Evolutionary conservation across 2,888 invertebrate genomes (phyloP).

Genomic region (Drosophila neoperkinsi): DNA sequence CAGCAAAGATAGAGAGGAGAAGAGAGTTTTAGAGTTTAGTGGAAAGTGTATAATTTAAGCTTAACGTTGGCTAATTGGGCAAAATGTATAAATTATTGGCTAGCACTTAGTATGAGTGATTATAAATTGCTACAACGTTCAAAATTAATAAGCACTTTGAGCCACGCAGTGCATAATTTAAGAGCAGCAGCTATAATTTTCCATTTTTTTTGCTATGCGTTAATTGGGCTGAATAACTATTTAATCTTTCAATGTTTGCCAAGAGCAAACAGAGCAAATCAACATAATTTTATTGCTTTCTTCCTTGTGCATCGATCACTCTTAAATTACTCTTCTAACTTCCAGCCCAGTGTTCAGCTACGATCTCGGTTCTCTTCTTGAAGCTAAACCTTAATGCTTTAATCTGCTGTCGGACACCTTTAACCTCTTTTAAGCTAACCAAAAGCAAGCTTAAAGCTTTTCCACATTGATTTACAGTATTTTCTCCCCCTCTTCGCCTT

Average conservation of each 20-base stretch:
- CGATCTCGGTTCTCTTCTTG: neutral
- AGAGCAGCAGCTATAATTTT: neutral
- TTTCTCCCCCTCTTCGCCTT: neutral
- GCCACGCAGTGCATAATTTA: neutral
- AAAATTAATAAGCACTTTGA: neutral
- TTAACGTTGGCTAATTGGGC: constrained; percentile 45
- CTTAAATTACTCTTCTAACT: neutral
- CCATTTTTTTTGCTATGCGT: too few species aligned
- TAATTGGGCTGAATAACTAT: neutral
- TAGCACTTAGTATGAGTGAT: neutral
- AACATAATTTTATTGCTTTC: neutral
- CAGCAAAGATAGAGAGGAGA: neutral
- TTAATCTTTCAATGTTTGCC: neutral
- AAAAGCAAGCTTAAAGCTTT: constrained; percentile 29
- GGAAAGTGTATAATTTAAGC: constrained; percentile 16
- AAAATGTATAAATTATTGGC: constrained; percentile 9
- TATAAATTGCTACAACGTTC: neutral
- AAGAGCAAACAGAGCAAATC: neutral
- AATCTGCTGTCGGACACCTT: neutral
- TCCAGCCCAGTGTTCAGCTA: neutral
- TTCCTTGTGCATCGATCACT: neutral
- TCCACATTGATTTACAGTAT: constrained; percentile 38
- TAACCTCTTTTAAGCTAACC: constrained; percentile 9
- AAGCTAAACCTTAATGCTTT: neutral
- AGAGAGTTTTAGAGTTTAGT: neutral